phyloP scores from a whole-genome alignment of 2,888 invertebrate genomes.

The Phania funesta region DNA sequence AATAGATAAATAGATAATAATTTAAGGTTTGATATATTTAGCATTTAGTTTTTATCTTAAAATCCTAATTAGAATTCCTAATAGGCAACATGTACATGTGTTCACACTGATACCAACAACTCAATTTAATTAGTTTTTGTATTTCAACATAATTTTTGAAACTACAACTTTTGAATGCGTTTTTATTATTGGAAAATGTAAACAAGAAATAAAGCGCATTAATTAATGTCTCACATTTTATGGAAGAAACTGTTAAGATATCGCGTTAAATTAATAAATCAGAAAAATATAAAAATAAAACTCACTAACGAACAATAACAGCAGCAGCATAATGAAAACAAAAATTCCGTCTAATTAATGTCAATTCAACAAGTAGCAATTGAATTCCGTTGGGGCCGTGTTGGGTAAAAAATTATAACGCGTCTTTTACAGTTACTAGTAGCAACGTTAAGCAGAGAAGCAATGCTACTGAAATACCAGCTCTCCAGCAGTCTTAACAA shows the following conservation, averaged over 20 bases:
- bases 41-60: too few relatives aligned
- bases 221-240: conserved; percentile 45
- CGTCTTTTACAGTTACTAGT: too few relatives aligned
- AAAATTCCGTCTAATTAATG: conserved; percentile 54
- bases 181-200: neutral
- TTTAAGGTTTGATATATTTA: too few relatives aligned
- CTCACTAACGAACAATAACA: neutral
- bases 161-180: too few relatives aligned
- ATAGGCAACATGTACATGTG: too few relatives aligned
- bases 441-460: too few relatives aligned
- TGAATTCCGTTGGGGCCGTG: conserved; percentile 44
- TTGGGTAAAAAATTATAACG: neutral
- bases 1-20: too few relatives aligned
- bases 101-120: conserved; percentile 41
- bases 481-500: too few relatives aligned
- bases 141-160: conserved; percentile 11
- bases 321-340: conserved; percentile 9
- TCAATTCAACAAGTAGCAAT: conserved; percentile 58
- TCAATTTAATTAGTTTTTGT: conserved; percentile 51
- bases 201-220: conserved; percentile 40
- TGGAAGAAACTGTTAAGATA: too few relatives aligned
- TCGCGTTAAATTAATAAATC: too few relatives aligned
- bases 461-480: too few relatives aligned
- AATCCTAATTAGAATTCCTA: too few relatives aligned
- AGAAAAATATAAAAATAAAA: neutral